Percentiles rank a stretch among this genome's conserved stretches.
Evolutionary conservation across 2,113 vertebrate species (phyloP).

Genomic region (Turnix velox): DNA sequence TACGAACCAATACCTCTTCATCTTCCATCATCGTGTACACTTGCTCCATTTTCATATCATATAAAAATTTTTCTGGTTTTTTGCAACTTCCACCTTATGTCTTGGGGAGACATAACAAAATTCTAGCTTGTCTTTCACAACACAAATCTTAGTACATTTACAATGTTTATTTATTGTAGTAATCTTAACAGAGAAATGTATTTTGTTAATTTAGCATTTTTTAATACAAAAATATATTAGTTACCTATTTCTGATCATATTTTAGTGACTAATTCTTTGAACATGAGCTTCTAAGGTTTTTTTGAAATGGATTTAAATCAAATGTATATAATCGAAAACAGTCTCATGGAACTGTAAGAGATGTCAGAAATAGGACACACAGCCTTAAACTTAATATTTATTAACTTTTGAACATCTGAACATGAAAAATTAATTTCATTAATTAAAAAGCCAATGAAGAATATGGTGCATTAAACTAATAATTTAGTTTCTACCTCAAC

Average conservation of each 20-base stretch:
- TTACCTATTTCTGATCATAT: background rate
- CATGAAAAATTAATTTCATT: background rate
- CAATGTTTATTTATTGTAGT: background rate
- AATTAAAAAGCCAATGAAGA: background rate
- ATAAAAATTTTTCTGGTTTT: background rate
- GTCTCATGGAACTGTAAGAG: background rate
- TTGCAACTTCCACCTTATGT: background rate
- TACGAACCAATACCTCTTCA: background rate
- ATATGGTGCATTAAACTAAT: background rate
- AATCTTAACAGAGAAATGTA: background rate
- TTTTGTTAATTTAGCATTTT: background rate
- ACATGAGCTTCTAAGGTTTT: fast-evolving
- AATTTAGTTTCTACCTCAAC: background rate
- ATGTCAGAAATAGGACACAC: background rate
- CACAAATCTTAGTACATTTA: background rate
- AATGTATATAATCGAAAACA: background rate
- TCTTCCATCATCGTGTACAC: background rate
- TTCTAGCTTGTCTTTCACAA: background rate
- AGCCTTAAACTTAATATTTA: background rate
- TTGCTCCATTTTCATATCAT: background rate
- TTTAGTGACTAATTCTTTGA: background rate
- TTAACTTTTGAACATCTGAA: background rate
- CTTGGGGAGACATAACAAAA: background rate
- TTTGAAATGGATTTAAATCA: background rate
- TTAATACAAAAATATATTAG: background rate